Conservation (phyloP, 2,888 invertebrate species). For the Mimumesa dahlbomi region DNA sequence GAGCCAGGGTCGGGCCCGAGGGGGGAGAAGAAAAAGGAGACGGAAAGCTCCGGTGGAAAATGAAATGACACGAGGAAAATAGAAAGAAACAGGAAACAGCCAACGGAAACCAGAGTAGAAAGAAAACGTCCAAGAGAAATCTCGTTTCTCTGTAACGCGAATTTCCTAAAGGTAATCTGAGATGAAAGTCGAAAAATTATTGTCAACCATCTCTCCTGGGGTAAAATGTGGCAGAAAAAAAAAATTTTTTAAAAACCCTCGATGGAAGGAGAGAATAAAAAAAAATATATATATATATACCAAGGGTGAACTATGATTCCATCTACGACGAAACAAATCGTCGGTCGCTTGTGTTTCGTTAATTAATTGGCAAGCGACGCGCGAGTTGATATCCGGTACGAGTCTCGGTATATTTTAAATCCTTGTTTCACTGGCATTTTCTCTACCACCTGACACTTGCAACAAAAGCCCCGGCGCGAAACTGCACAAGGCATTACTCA, state of each 20-base stretch:
- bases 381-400: conserved; percentile 25
- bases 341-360: neutral
- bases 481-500: conserved; percentile 57
- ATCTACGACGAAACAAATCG: neutral
- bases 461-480: conserved; percentile 45
- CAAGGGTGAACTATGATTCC: neutral
- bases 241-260: too few species aligned
- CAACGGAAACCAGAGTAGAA: neutral
- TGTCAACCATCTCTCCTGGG: too few species aligned
- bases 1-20: neutral
- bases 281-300: neutral
- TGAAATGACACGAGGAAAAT: neutral
- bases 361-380: conserved; percentile 44
- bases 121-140: neutral
- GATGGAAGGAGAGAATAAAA: neutral
- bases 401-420: conserved; percentile 36
- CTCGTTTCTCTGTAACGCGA: neutral
- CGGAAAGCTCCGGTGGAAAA: neutral
- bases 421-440: conserved; percentile 22
- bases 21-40: too few species aligned
- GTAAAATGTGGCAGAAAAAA: neutral
- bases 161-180: neutral
- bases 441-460: conserved; percentile 24
- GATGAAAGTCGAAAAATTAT: too few species aligned
- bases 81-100: neutral